Base-by-base conservation (phyloP, 2,797 vertebrate genomes). In the Gambelia wislizenii region DNA sequence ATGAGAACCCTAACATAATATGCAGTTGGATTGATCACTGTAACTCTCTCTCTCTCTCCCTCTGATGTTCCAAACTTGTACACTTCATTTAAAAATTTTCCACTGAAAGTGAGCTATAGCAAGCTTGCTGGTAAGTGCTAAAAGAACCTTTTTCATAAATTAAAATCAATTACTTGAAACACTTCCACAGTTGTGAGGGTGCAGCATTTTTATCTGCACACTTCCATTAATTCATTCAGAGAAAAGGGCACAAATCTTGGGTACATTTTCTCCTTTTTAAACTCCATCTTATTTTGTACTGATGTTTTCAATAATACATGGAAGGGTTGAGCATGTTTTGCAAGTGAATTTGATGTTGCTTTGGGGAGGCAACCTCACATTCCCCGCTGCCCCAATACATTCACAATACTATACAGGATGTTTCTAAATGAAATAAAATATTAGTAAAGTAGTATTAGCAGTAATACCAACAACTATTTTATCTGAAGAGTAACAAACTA, bases 271-370 rank as follows among this genome's bases (percentile, higher is more conserved):
- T 84, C 10, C 20, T 42, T 59, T n/a, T 52, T 85, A 33, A 76
- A 44, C 36, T 59, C n/a, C 47, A 7, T 49, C 47, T 49, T 78
- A 64, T 74, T 74, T 54, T 59, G 72, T 36, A 49, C 22, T 64
- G 54, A 83, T n/a, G 27, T 84, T 44, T 84, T 84, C 44, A 4
- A 13, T 61, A 85, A 79, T 59, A 36, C 42, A 47, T 27, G 39
- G 52, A 72, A 79, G 64, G 59, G 22, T 59, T 70, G 30, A 27
- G 39, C 47, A 47, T 80, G 39, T 30, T 89, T 85, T 85, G 83
- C 20, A 89, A 89, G 84, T 89, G 27, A 70, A 27, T 56, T 36
- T 84, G 47, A 42, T 70, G 39, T 22, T 80, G 86, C 86, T n/a
- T 86, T 77, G 27, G 74, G 36, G 27, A 84, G 44, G 39, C 56